Evolutionary conservation across 2,113 vertebrate species (phyloP), one percentile per base, ranked within the genome.

Genomic region (Pampusana beccarii): DNA sequence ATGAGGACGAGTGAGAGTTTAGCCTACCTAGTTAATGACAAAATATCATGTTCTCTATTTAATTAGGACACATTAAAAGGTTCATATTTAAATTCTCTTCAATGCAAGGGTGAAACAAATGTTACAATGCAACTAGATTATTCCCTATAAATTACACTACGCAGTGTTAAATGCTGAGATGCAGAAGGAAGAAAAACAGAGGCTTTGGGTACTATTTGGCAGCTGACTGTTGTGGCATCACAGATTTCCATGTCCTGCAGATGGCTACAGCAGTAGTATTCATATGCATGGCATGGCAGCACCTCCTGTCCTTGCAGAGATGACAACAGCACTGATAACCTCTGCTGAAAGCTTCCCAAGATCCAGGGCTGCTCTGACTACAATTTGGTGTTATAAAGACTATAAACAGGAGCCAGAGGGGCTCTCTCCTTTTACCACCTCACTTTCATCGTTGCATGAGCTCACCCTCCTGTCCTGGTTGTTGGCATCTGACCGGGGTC

Each of bases 91-190:
- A 94, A 96, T 80, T 34, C 58, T 84, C 70, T 88, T 94, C 73
- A 96, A 56, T 46, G 24, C 67, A 82, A 97, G 74, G 86, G 77
- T 69, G 79, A 97, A 97, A 94, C 53, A 95, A 97, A 92, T 72
- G 54, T 78, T 95, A 73, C 29, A 88, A 64, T 13, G 1, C 70
- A 93, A 95, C 80, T 86, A 86, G 69, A 90, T 96, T 91, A 88
- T 86, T 94, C 34, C 62, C 58, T 67, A 51, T 69, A 95, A 92
- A 96, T 95, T 91, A 42, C 21, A 46, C 71, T 87, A 78, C 10
- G 18, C 51, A 82, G 23, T 11, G 21, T 50, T 81, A 86, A 53
- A 60, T 34, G 33, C 0, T 46, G n/a, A 74, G 92, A 87, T 62
- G 67, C 67, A 58, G 70, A 66, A 64, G 29, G 65, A 95, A 73